phyloP scores from a whole-genome alignment of 1,140 invertebrate species.

The Drosophila leontia region DNA sequence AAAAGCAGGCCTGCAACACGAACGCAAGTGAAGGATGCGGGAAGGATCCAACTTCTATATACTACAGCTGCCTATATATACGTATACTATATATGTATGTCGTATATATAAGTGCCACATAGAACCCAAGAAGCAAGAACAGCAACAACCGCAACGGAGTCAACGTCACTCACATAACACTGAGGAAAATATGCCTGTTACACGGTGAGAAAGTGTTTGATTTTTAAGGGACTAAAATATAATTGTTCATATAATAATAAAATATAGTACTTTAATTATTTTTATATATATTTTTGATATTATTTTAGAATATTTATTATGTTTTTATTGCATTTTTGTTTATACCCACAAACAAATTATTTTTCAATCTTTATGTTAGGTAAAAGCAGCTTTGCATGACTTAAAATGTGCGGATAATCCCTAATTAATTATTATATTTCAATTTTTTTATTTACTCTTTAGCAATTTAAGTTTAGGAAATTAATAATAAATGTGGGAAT shows the following conservation, averaged over 20 bases:
- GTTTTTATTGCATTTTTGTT: neutral
- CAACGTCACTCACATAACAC: conserved; percentile 73
- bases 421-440: neutral
- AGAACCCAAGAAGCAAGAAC: conserved; percentile 22
- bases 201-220: conserved; percentile 16
- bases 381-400: neutral
- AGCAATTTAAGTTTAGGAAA: too few relatives aligned
- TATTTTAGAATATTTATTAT: too few relatives aligned
- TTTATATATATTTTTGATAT: too few relatives aligned
- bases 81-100: conserved; percentile 4
- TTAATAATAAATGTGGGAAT: neutral
- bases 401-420: neutral
- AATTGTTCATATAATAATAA: neutral
- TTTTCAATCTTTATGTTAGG: too few relatives aligned
- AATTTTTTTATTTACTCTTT: neutral
- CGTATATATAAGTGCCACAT: conserved; percentile 31
- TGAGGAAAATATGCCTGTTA: conserved; percentile 25
- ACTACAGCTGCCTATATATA: conserved; percentile 2
- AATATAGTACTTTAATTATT: too few relatives aligned
- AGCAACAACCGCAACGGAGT: conserved; percentile 54
- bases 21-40: conserved; percentile 16
- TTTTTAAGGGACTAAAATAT: neutral
- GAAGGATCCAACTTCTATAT: conserved; percentile 45
- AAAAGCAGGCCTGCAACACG: conserved; percentile 56
- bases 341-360: too few relatives aligned